phyloP scores from a whole-genome alignment of 1,140 invertebrate species.

The Octopus sinensis region DNA sequence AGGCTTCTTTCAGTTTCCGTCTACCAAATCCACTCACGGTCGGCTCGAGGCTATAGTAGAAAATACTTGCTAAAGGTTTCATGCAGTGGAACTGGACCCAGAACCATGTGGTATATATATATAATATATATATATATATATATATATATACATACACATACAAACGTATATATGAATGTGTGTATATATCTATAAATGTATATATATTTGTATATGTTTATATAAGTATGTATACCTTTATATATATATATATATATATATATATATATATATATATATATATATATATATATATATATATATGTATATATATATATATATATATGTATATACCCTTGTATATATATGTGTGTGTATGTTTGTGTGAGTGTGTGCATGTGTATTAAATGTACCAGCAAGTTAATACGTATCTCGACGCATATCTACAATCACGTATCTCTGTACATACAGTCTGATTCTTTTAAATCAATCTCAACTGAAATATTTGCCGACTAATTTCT shows the following conservation, averaged over 20 bases:
- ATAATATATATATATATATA: not conserved
- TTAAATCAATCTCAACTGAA: too few relatives aligned
- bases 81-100: too few relatives aligned
- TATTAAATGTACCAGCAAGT: too few relatives aligned
- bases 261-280: not conserved
- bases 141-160: not conserved
- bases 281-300: not conserved
- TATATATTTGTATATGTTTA: not conserved
- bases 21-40: too few relatives aligned
- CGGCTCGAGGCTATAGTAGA: too few relatives aligned
- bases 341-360: not conserved
- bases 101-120: not conserved
- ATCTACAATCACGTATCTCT: too few relatives aligned
- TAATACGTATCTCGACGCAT: too few relatives aligned
- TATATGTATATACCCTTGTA: not conserved
- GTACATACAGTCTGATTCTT: too few relatives aligned
- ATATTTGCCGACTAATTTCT: too few relatives aligned
- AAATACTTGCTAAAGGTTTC: too few relatives aligned
- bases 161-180: not conserved
- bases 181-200: not conserved
- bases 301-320: not conserved
- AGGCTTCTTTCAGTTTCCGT: too few relatives aligned
- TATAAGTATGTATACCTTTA: not conserved
- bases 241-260: not conserved
- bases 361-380: not conserved